Percentiles rank a stretch among this genome's conserved stretches.
Conservation (phyloP, 2,113 vertebrate genomes). For the Mohoua ochrocephala region DNA sequence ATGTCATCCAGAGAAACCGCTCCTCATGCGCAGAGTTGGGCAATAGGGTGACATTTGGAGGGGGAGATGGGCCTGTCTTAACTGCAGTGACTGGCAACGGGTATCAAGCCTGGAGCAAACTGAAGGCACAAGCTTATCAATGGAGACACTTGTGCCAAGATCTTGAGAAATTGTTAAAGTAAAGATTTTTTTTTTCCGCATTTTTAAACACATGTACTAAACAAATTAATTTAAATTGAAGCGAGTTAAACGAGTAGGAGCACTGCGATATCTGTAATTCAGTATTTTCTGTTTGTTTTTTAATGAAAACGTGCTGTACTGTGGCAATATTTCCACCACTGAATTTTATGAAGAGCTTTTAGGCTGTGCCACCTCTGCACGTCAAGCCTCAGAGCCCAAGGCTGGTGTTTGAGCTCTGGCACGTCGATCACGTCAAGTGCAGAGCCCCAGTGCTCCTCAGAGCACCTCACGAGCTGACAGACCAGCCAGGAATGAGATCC, state of each 20-base stretch:
- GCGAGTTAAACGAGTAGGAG: background rate
- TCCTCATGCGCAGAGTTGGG: accelerated
- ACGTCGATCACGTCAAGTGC: too few species aligned
- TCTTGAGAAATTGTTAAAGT: background rate
- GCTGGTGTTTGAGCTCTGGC: background rate
- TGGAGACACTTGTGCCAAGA: background rate
- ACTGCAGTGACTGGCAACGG: background rate
- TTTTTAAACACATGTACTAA: background rate
- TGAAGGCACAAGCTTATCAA: background rate
- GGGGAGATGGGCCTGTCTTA: background rate
- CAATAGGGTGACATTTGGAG: background rate
- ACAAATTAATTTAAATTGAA: background rate
- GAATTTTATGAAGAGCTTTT: background rate
- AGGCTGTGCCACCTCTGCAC: accelerated
- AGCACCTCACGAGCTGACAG: background rate
- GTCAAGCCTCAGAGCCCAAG: background rate
- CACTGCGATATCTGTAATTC: background rate
- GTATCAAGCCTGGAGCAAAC: background rate
- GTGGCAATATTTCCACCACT: background rate
- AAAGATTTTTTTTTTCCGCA: background rate
- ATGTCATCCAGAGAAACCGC: accelerated
- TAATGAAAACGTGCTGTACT: background rate
- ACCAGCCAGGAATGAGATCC: background rate
- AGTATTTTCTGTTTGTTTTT: background rate
- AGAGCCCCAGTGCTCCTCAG: background rate